Evolutionary conservation across 2,888 invertebrate genomes (phyloP), one percentile per base, ranked within the genome.

Genomic region (Pseudococcus jackbeardsleyi): DNA sequence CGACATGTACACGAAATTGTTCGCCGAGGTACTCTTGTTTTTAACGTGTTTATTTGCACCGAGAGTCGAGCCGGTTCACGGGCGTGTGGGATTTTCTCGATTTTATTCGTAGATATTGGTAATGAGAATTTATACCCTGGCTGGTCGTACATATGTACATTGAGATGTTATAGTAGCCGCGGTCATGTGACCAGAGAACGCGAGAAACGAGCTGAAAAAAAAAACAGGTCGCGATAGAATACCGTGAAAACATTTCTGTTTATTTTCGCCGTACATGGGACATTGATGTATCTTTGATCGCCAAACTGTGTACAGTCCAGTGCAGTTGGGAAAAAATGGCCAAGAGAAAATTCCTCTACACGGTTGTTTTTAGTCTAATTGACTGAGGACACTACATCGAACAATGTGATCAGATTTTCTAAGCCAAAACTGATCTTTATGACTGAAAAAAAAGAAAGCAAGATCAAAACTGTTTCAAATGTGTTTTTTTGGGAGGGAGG

Each of bases 11-110:
- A 72, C 72, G 72, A 72, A 72, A 72, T 72, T 72, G 33, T 72
- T 72, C 72, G 22, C 17, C 17, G 33, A 33, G 15, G 15, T 68
- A 26, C 26, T 68, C 26, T 68, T 68, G 22, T 68, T 68, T 26
- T 68, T 68, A 68, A 68, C 68, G 68, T 68, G 68, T 26, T 26
- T 26, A 68, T 68, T 68, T 68, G 68, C 68, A 50, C 68, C 5
- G 7, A 72, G 72, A 33, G 11, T 4, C 5, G 33, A 72, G 72
- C 72, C 72, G 72, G 72, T 72, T 72, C 72, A 17, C 33, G 33
- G 72, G 72, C 72, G 72, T 72, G 72, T 72, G 72, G 72, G 33
- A 72, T 72, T 72, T 72, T 72, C 72, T 72, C 72, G 72, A 72
- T 72, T 72, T 72, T 72, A 33, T 72, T 72, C 72, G 72, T 72